Conservation (phyloP, 2,113 vertebrate species). For the Accipiter cooperii region DNA sequence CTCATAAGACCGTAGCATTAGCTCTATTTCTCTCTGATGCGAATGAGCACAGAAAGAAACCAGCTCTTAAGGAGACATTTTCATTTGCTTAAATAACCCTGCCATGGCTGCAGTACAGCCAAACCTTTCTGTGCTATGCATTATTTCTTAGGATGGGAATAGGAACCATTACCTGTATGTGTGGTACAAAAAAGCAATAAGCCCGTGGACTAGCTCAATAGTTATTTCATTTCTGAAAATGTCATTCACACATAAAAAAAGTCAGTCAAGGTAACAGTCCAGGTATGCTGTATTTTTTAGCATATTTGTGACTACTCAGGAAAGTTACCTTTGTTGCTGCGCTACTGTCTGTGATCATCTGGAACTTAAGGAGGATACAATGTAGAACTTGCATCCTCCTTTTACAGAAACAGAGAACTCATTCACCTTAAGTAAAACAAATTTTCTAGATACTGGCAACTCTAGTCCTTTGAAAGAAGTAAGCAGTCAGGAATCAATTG, state of each 20-base stretch:
- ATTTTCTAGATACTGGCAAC: neutral
- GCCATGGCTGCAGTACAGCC: neutral
- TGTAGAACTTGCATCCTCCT: neutral
- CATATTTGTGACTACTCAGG: neutral
- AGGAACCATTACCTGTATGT: neutral
- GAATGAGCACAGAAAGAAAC: conserved; percentile 23
- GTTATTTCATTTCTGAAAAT: neutral
- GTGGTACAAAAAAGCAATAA: neutral
- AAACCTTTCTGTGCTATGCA: neutral
- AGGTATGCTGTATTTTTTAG: neutral
- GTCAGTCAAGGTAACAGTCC: neutral
- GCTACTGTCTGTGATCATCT: neutral
- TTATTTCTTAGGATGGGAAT: neutral
- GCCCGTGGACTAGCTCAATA: neutral
- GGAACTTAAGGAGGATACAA: neutral
- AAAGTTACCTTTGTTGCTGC: neutral
- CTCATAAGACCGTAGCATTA: conserved; percentile 46
- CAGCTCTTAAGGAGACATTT: conserved; percentile 33
- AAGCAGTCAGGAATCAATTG: neutral
- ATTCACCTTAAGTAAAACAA: neutral
- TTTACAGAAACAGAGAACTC: neutral
- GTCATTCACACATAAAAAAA: neutral
- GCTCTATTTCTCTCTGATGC: conserved; percentile 25
- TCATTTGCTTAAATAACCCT: conserved; percentile 36
- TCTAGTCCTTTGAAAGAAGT: neutral